phyloP scores from a whole-genome alignment of 2,797 vertebrate genomes.

The Cyprinodon diabolis region DNA sequence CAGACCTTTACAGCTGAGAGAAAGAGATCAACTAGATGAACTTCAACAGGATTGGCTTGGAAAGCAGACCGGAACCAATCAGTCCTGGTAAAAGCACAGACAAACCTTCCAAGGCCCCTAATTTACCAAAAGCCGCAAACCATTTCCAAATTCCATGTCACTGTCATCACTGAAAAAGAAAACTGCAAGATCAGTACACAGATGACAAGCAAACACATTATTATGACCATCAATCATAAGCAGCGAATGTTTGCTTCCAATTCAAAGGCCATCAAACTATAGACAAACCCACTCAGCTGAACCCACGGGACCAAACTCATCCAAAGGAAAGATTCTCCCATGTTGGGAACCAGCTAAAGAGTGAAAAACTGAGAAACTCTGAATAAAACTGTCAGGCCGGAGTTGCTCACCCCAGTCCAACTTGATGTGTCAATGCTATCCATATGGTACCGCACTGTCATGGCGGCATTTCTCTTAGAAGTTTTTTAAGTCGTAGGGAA shows the following conservation, averaged over 20 bases:
- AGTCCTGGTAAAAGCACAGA: conserved; percentile 12
- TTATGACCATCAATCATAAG: conserved; percentile 51
- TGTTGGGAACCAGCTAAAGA: conserved; percentile 20
- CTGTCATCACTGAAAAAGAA: conserved; percentile 39
- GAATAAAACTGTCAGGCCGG: conserved; percentile 31
- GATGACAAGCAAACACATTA: conserved; percentile 51
- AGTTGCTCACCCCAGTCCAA: conserved; percentile 19
- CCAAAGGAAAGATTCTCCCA: conserved; percentile 40
- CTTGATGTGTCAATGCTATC: conserved; percentile 18
- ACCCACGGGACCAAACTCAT: conserved; percentile 25
- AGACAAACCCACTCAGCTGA: conserved; percentile 16
- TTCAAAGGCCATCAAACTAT: conserved; percentile 15
- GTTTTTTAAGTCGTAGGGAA: too few species aligned
- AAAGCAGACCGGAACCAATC: conserved; percentile 30
- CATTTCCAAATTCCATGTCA: conserved; percentile 43
- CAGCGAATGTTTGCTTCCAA: conserved; percentile 32
- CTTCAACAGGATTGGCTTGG: conserved; percentile 28
- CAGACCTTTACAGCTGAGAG: conserved; percentile 19
- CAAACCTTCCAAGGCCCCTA: conserved; percentile 22
- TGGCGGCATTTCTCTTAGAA: neutral
- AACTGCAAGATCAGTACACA: conserved; percentile 49
- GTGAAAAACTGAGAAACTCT: conserved; percentile 18
- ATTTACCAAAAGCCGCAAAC: conserved; percentile 37
- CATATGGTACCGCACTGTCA: neutral
- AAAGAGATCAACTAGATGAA: conserved; percentile 21